Evolutionary conservation across 2,888 invertebrate genomes (phyloP).

Genomic region (Cephonodes hylas): DNA sequence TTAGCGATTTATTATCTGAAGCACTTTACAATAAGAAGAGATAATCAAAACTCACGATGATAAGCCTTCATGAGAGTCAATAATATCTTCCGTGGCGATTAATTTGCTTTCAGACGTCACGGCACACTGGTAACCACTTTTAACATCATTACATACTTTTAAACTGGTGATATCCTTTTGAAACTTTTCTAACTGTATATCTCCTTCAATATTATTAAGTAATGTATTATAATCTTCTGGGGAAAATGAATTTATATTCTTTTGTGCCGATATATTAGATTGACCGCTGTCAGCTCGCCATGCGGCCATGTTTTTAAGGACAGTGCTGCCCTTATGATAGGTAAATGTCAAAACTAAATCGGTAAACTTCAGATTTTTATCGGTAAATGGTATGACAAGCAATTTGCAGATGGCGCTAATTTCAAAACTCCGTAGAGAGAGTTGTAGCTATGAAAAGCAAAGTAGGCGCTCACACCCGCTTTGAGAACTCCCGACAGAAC

Average conservation of each 20-base stretch:
- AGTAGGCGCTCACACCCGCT: constrained; percentile 57
- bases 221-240: constrained; percentile 29
- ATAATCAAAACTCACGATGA: constrained; percentile 42
- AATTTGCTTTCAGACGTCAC: constrained; percentile 43
- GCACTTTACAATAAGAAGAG: constrained; percentile 10
- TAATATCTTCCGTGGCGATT: constrained; percentile 38
- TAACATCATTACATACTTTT: constrained; percentile 30
- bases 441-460: constrained; percentile 46
- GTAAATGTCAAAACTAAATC: constrained; percentile 27
- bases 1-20: constrained; percentile 13
- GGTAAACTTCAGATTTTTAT: constrained; percentile 31
- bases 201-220: constrained; percentile 22
- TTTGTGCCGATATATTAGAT: constrained; percentile 33
- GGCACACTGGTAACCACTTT: constrained; percentile 32
- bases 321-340: constrained; percentile 34
- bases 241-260: constrained; percentile 22
- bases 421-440: constrained; percentile 42
- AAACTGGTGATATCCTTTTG: constrained; percentile 30
- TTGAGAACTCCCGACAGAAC: constrained; percentile 70
- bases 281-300: constrained; percentile 58
- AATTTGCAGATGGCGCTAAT: constrained; percentile 58
- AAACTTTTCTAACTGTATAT: constrained; percentile 30
- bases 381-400: constrained; percentile 9
- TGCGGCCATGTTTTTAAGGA: constrained; percentile 65
- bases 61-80: constrained; percentile 35